Conservation (phyloP, 2,113 vertebrate genomes). For the Notiomystis cincta region DNA sequence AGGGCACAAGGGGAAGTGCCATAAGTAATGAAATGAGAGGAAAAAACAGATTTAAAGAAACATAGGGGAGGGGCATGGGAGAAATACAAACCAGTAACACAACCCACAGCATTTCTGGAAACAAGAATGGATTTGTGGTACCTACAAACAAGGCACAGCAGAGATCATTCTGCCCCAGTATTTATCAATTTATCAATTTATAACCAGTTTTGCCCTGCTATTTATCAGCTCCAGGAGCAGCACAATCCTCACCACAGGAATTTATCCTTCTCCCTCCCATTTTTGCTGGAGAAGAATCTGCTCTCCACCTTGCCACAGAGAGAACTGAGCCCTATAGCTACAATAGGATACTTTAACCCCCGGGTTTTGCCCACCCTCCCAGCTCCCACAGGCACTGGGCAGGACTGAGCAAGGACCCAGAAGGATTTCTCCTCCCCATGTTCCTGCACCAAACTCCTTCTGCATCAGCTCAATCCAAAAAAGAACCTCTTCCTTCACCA, state of each 20-base stretch:
- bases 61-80: neutral
- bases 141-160: neutral
- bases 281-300: neutral
- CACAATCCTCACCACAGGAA: accelerated
- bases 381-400: neutral
- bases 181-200: neutral
- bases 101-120: neutral
- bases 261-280: neutral
- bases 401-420: neutral
- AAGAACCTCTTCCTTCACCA: neutral
- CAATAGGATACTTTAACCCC: accelerated
- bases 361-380: neutral
- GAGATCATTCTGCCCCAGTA: neutral
- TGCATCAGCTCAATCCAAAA: neutral
- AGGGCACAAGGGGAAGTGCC: neutral
- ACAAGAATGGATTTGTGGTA: neutral
- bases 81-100: neutral
- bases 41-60: neutral
- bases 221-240: neutral
- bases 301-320: neutral
- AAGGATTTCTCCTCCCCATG: neutral
- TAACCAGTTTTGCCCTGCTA: neutral
- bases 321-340: neutral
- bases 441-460: neutral
- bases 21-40: neutral